Conservation (phyloP, 2,113 vertebrate genomes). For the Anolis carolinensis region DNA sequence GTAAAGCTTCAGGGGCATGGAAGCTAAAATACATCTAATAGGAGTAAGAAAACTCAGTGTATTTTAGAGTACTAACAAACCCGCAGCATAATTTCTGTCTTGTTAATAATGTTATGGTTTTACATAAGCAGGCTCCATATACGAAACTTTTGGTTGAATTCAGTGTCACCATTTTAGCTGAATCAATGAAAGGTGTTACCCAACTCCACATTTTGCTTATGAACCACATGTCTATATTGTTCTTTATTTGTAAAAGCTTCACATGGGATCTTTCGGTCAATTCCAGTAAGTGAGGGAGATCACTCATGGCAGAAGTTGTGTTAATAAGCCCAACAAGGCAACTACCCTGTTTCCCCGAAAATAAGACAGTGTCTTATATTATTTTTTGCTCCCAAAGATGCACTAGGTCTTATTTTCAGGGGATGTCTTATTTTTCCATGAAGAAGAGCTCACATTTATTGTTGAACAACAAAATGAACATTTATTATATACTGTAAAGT, state of each 20-base stretch:
- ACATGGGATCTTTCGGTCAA: not conserved
- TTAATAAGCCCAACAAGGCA: not conserved
- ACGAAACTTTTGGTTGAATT: not conserved
- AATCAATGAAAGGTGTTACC: too few relatives aligned
- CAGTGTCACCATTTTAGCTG: too few relatives aligned
- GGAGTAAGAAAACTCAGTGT: not conserved
- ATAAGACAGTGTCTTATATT: too few relatives aligned
- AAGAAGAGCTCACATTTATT: too few relatives aligned
- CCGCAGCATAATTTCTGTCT: not conserved
- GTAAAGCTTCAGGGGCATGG: not conserved
- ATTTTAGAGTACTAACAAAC: not conserved
- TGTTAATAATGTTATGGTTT: not conserved
- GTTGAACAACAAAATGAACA: too few relatives aligned
- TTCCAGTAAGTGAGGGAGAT: not conserved
- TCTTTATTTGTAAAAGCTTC: too few relatives aligned
- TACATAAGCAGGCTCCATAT: not conserved
- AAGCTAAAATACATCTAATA: not conserved
- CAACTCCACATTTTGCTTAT: too few relatives aligned
- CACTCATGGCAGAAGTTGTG: not conserved
- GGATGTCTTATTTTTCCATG: too few relatives aligned
- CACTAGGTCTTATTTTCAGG: too few relatives aligned
- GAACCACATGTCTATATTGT: too few relatives aligned
- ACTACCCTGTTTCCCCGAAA: not conserved
- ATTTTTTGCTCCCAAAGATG: too few relatives aligned
- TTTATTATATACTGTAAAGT: too few relatives aligned